Conservation (phyloP, 2,888 invertebrate species). For the Omphaloscelis lunosa region DNA sequence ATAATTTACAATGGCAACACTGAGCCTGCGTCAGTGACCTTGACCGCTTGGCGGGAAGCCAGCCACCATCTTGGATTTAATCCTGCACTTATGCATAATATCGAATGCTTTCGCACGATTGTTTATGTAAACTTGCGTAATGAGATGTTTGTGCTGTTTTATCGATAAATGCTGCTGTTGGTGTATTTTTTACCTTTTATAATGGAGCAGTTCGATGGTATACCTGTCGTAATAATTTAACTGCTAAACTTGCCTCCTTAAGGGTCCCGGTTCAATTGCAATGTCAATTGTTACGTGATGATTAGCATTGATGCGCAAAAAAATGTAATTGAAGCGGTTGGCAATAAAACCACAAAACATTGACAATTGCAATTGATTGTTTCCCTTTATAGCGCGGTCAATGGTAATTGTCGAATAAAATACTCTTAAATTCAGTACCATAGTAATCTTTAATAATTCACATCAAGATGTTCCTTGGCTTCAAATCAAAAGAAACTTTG, state of each 20-base stretch:
- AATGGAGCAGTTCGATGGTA: background rate
- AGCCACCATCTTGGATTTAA: conserved; percentile 48
- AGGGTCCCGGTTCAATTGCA: too few species aligned
- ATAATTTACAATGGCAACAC: conserved; percentile 62
- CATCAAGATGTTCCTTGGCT: background rate
- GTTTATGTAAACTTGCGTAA: conserved; percentile 47
- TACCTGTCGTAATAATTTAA: background rate
- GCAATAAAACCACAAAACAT: too few species aligned
- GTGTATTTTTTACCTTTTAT: background rate
- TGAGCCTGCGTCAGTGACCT: conserved; percentile 62
- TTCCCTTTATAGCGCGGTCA: background rate
- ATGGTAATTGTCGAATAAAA: background rate
- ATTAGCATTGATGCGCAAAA: too few species aligned
- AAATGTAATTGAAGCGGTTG: too few species aligned
- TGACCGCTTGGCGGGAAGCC: conserved; percentile 71
- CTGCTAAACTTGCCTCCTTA: background rate
- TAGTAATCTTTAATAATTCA: background rate
- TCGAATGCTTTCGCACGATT: conserved; percentile 41
- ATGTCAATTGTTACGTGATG: too few species aligned
- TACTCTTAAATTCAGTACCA: background rate
- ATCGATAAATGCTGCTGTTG: background rate
- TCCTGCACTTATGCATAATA: conserved; percentile 58
- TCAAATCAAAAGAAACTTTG: too few species aligned
- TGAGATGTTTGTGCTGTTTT: conserved; percentile 21
- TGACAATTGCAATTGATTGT: too few species aligned